Conservation (phyloP, 2,888 invertebrate genomes). For the Plagodis dolabraria region DNA sequence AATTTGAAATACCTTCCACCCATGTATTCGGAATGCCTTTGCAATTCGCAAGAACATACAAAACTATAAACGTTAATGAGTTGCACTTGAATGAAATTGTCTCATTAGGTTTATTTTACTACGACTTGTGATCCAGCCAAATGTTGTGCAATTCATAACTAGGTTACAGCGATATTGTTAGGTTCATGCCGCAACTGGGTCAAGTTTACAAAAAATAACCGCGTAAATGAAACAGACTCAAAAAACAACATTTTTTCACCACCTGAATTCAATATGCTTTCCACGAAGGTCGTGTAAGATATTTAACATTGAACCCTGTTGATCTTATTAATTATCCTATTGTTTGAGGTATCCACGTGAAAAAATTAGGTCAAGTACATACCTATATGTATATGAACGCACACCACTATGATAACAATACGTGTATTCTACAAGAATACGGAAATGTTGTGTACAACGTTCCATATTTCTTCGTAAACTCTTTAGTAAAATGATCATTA, state of each 20-base stretch:
- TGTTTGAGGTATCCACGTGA: slow-evolving; percentile 6
- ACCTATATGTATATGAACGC: slow-evolving; percentile 32
- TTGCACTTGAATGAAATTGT: slow-evolving; percentile 47
- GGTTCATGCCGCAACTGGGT: slow-evolving; percentile 57
- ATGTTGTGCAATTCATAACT: slow-evolving; percentile 70
- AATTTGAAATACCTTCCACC: no score
- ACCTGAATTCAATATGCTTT: slow-evolving; percentile 30
- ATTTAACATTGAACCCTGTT: slow-evolving; percentile 36
- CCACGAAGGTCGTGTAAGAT: slow-evolving; percentile 32
- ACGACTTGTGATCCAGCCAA: slow-evolving; percentile 55
- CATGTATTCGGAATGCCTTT: no score
- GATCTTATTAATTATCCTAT: slow-evolving; percentile 20
- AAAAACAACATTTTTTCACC: slow-evolving; percentile 21
- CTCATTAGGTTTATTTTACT: slow-evolving; percentile 58
- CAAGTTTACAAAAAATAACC: slow-evolving; percentile 59
- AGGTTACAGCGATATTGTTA: slow-evolving; percentile 65
- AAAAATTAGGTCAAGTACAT: slow-evolving; percentile 44
- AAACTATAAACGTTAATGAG: slow-evolving; percentile 1
- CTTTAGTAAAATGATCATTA: neutral
- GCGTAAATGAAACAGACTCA: slow-evolving; percentile 7
- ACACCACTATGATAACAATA: slow-evolving; percentile 19
- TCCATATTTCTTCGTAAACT: slow-evolving; percentile 5
- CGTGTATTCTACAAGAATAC: slow-evolving; percentile 1
- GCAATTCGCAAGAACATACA: no score
- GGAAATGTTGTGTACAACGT: slow-evolving; percentile 19